Evolutionary conservation across 2,888 invertebrate genomes (phyloP).

Genomic region (Monopis laevigella): DNA sequence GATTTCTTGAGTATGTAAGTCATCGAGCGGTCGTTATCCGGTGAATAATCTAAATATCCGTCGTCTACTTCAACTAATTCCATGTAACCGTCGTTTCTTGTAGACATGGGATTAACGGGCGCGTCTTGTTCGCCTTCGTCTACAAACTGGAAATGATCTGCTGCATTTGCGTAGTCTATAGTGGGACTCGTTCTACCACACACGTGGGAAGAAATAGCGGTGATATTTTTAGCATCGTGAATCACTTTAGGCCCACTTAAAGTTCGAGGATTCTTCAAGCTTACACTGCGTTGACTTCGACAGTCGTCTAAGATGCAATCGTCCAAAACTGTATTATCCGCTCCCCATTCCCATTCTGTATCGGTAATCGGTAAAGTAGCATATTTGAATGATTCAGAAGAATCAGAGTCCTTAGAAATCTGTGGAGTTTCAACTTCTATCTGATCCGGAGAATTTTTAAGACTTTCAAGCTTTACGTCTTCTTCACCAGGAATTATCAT

Average conservation of each 20-base stretch:
- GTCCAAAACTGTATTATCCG: conserved; percentile 81
- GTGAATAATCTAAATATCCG: conserved; percentile 44
- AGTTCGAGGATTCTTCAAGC: conserved; percentile 36
- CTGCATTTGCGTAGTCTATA: conserved; percentile 61
- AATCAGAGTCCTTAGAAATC: conserved; percentile 51
- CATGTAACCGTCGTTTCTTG: conserved; percentile 49
- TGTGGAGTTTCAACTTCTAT: conserved; percentile 51
- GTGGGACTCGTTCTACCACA: conserved; percentile 46
- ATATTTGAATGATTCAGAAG: conserved; percentile 77
- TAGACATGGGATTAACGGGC: conserved; percentile 65
- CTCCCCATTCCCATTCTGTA: conserved; percentile 90
- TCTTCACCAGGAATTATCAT: conserved; percentile 41
- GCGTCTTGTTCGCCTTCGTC: conserved; percentile 88
- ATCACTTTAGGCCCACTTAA: conserved; percentile 44
- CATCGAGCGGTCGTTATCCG: conserved; percentile 55
- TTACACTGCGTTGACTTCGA: conserved; percentile 32
- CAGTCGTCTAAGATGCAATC: conserved; percentile 68
- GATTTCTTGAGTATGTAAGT: conserved; percentile 50
- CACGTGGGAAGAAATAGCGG: conserved; percentile 45
- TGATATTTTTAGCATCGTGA: conserved; percentile 49
- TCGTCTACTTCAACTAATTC: conserved; percentile 56
- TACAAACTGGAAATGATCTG: conserved; percentile 86
- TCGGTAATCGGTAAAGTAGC: conserved; percentile 80
- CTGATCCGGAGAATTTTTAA: conserved; percentile 23
- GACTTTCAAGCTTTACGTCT: conserved; percentile 31